Evolutionary conservation across 2,888 invertebrate species (phyloP), one percentile per base, ranked within the genome.

Genomic region (Pimpla rufipes): DNA sequence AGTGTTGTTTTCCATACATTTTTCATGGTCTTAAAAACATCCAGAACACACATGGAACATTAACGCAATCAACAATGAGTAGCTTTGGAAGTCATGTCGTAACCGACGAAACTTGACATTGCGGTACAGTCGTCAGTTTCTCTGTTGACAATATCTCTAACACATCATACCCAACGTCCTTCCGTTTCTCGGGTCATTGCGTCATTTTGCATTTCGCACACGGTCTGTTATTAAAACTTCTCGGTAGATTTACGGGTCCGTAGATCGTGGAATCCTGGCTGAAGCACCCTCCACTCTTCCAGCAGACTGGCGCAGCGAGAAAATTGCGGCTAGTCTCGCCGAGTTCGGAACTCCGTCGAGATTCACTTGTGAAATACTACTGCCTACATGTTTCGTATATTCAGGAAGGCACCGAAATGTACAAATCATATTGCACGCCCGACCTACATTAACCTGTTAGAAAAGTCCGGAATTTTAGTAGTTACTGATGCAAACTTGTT

Each of bases 171-270:
- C 21, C 21, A 21, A 37, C 59, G 0, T 35, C 10, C 16, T 18
- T 50, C 55, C 52, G 37, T 67, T 45, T 35, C 68, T 16, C 67
- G 71, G 66, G 42, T 62, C 70, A 66, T 42, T 50, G 79, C 70
- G 42, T 76, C 79, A 66, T 75, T 79, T 83, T 79, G 79, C 79
- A 79, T 79, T 79, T 79, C 55, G 67, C 71, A 76, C 81, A 71
- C 45, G 29, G 23, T 29, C 59, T 59, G 35, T 79, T 76, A 83
- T 79, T 79, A 83, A 83, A 83, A 79, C 76, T 83, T 79, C 59
- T 16, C 70, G 18, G 59, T 37, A 42, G 71, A 83, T 79, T 83
- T 76, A 79, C 79, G 50, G 71, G 47, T 45, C 59, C 52, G 76
- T 35, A 75, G 75, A 79, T 83, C 79, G 75, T 52, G 71, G 71